A percentile compares a stretch with the other conserved stretches of the same genome.
Evolutionary conservation across 2,888 invertebrate genomes (phyloP).

Genomic region (Drosophila pegasa): DNA sequence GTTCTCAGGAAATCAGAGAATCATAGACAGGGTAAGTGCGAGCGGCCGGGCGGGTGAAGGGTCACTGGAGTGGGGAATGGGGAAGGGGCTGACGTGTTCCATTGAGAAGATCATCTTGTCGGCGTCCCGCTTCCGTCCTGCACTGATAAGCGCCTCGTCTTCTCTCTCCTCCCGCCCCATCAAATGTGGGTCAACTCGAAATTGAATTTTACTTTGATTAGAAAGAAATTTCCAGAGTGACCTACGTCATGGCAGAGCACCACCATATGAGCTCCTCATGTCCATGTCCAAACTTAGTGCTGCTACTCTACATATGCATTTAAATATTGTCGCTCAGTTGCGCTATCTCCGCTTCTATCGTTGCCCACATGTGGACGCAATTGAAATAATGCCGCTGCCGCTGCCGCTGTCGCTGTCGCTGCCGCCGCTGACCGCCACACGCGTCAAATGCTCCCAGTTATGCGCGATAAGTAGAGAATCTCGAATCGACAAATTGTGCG

Average conservation of each 20-base stretch:
- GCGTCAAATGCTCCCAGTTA: conserved; percentile 41
- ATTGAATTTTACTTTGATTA: conserved; percentile 65
- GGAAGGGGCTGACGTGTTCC: conserved; percentile 63
- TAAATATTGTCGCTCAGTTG: conserved; percentile 17
- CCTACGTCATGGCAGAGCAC: conserved; percentile 39
- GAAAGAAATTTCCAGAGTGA: conserved; percentile 61
- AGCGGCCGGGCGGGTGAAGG: not conserved
- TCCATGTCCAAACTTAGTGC: conserved; percentile 22
- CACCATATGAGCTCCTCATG: conserved; percentile 32
- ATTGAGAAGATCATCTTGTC: conserved; percentile 17
- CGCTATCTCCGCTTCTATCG: conserved; percentile 13
- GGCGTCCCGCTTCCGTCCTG: conserved; percentile 61
- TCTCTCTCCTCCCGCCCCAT: conserved; percentile 1
- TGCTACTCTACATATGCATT: conserved; percentile 26
- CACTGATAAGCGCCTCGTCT: conserved; percentile 57
- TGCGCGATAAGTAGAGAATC: conserved; percentile 71
- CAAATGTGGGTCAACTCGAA: conserved; percentile 63
- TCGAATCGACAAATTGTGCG: conserved; percentile 23
- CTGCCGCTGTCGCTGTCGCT: conserved; percentile 16
- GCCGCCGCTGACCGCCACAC: conserved; percentile 49
- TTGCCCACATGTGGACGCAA: conserved; percentile 44
- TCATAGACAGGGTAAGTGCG: conserved; percentile 28
- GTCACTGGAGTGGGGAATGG: not conserved
- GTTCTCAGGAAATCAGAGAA: conserved; percentile 36
- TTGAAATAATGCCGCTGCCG: conserved; percentile 38